A percentile compares a stretch with the other conserved stretches of the same genome.
phyloP scores from a whole-genome alignment of 2,888 invertebrate genomes.

The Eilema depressum region DNA sequence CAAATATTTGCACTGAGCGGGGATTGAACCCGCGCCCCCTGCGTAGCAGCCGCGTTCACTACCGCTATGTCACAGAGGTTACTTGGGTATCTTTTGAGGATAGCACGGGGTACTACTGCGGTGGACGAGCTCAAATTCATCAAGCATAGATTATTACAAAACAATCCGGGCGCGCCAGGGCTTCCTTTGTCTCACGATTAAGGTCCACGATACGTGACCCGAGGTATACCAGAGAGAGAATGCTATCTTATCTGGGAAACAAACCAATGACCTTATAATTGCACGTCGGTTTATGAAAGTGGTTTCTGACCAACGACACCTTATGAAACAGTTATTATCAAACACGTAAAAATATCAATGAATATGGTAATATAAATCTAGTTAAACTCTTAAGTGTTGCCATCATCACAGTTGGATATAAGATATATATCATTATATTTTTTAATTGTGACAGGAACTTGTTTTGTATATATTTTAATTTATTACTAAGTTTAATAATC shows the following conservation, averaged over 20 bases:
- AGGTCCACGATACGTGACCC: too few relatives aligned
- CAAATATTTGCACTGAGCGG: too few relatives aligned
- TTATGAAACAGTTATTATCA: slow-evolving; percentile 8
- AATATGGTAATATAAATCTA: slow-evolving; percentile 11
- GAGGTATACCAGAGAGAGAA: too few relatives aligned
- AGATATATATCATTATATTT: slow-evolving; percentile 3
- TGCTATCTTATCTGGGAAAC: background rate
- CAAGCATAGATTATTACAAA: too few relatives aligned
- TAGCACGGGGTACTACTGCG: too few relatives aligned
- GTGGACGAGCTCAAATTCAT: too few relatives aligned
- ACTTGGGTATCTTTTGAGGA: too few relatives aligned
- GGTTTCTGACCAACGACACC: background rate
- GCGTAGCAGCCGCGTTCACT: too few relatives aligned
- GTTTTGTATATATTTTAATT: slow-evolving; percentile 15
- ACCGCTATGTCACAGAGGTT: too few relatives aligned
- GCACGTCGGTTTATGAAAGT: background rate
- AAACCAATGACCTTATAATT: background rate
- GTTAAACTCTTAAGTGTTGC: slow-evolving; percentile 11
- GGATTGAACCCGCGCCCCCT: too few relatives aligned
- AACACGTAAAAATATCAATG: background rate
- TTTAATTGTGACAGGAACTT: slow-evolving; percentile 8
- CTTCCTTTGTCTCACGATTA: too few relatives aligned
- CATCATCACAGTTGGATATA: slow-evolving; percentile 16
- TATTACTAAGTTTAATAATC: background rate
- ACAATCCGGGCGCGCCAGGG: too few relatives aligned